Conservation (phyloP, 2,113 vertebrate species). For the Willisornis vidua region DNA sequence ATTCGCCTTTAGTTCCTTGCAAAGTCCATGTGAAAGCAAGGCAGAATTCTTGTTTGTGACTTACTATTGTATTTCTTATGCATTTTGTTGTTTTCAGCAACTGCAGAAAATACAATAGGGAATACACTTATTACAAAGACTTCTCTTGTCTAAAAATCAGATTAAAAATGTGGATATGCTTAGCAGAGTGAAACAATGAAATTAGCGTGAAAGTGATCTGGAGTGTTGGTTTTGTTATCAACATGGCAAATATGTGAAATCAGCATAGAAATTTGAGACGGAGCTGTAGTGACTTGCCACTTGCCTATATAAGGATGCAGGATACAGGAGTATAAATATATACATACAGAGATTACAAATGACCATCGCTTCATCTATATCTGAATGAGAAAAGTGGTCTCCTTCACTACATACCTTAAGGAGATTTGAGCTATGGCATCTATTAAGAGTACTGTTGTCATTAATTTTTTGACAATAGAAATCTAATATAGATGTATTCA, state of each 20-base stretch:
- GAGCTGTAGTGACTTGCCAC: not conserved
- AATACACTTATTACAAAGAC: not conserved
- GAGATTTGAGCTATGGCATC: slow-evolving; percentile 21
- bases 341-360: not conserved
- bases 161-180: not conserved
- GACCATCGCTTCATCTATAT: not conserved
- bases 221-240: not conserved
- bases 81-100: not conserved
- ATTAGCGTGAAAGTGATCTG: not conserved
- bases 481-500: not conserved
- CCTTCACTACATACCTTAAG: not conserved
- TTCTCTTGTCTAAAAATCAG: not conserved
- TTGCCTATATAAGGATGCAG: not conserved
- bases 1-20: not conserved
- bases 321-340: not conserved
- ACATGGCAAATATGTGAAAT: not conserved
- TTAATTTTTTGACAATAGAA: slow-evolving; percentile 39
- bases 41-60: not conserved
- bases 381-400: not conserved
- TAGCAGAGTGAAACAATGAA: not conserved
- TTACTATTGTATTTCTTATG: not conserved
- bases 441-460: not conserved
- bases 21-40: not conserved
- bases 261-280: not conserved
- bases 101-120: not conserved